A percentile compares a stretch with the other conserved stretches of the same genome.
These are phyloP conservation scores for Pachycephus smyrnensis DNA, from an alignment of 2,888 invertebrate species.

Conservation along the genomic window DNA sequence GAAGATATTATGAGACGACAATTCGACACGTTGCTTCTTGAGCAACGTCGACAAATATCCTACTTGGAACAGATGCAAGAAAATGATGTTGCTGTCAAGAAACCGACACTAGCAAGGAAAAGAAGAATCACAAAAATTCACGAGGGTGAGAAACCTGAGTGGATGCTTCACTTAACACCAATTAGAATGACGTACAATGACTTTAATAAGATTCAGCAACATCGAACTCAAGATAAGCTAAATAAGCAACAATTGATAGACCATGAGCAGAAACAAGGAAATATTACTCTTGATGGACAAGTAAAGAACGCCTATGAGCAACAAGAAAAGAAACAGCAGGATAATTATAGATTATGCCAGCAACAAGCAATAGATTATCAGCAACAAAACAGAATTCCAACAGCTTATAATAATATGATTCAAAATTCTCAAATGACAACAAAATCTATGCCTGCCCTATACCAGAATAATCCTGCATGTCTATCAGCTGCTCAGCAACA, in stretches of 20 bases:
- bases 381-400: not conserved
- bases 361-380: no score
- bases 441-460: not conserved
- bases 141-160: constrained; percentile 53
- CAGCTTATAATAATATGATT: constrained; percentile 4
- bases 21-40: constrained; percentile 51
- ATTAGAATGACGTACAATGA: constrained; percentile 43
- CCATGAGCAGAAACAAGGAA: not conserved
- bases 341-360: not conserved
- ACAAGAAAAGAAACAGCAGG: not conserved
- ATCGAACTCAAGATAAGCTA: not conserved
- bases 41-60: constrained; percentile 49
- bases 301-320: not conserved
- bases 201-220: constrained; percentile 26
- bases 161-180: constrained; percentile 58
- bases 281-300: not conserved
- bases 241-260: no score
- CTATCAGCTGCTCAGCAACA: constrained; percentile 1
- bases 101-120: not conserved
- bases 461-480: not conserved
- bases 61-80: constrained; percentile 22
- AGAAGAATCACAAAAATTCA: constrained; percentile 21
- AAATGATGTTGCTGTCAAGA: not conserved
- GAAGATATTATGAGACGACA: constrained; percentile 55
- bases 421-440: not conserved